Evolutionary conservation across 2,113 vertebrate species (phyloP), one percentile per base, ranked within the genome.

Genomic region (Stegostoma tigrinum): DNA sequence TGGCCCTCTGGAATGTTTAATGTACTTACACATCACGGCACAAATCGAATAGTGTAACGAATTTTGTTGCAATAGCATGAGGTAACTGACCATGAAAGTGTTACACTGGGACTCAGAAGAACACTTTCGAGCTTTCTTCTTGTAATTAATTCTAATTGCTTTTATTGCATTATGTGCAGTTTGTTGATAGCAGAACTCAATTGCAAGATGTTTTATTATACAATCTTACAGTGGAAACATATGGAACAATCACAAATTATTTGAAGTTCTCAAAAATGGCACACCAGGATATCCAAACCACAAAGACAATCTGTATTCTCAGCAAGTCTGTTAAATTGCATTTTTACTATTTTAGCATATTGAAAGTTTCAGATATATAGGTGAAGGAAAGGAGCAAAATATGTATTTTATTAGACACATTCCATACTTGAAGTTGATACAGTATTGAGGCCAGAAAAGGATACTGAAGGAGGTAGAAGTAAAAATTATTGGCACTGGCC

Each of bases 51-150:
- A 15, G 38, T 10, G 23, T 93, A 67, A 93, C 38, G 7, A n/a
- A 66, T 66, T 93, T 93, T 38, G 61, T 93, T 42, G 17, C 34
- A 17, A 55, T n/a, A 64, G 30, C 5, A 21, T 61, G 55, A 38
- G 89, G 64, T 38, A 93, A 93, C 24, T 95, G 42, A 34, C 94
- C 94, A 72, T 72, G 94, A 72, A 48, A 95, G n/a, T 34, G 42
- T 27, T 27, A 45, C 21, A 70, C 3, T 2, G 67, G 12, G 94
- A 24, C 38, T 91, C 87, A 61, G 87, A 4, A 91, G 87, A 90
- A n/a, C 52, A 55, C 52, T n/a, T 34, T 61, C 2, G 24, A 90
- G 87, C 4, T 90, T 30, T 90, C 52, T 55, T 90, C 5, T 61
- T 55, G 8, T 90, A 90, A 61, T 90, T 61, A 90, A 34, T 34